Evolutionary conservation across 2,797 vertebrate species (phyloP), one percentile per base, ranked within the genome.

Genomic region (Sebastes taczanowskii): DNA sequence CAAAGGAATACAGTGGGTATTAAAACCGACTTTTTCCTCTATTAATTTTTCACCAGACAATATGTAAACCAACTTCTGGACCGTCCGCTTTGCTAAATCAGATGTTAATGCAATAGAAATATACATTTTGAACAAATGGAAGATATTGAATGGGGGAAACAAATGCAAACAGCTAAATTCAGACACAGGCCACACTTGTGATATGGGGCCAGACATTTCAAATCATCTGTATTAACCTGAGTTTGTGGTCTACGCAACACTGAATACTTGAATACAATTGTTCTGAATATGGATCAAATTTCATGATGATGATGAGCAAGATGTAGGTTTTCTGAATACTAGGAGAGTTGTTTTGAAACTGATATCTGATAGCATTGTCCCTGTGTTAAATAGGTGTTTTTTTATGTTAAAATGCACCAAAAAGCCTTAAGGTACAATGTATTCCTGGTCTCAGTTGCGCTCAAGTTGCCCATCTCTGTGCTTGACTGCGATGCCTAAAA

Each of bases 391-490:
- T 10, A 1, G 5, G 3, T 23, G 14, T 56, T 77, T 59, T 38
- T 61, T 72, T 32, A 5, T 63, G 25, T 61, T 69, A 52, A 80
- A 7, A 69, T 59, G 22, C 70, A 87, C 86, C 87, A 83, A 82
- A 72, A 79, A 79, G 83, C 84, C 81, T 87, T 77, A 76, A 53
- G 30, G 74, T 29, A 82, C 20, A 1, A n/a, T 77, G 58, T 59
- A 22, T 64, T 65, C 14, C 25, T 38, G 22, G 8, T 78, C 32
- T 77, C 25, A 71, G 0, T n/a, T 25, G 6, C 11, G 29, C 22
- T 67, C 6, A 71, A 42, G 62, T 66, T 75, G 22, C 67, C 67
- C 38, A 20, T 80, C 18, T 64, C 34, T 74, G 20, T 72, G 20
- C 52, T 52, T 22, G 18, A 78, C 60, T 61, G 18, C 23, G 27